Evolutionary conservation across 1,140 invertebrate species (phyloP), one percentile per base, ranked within the genome.

Genomic region (Nebria ingens): DNA sequence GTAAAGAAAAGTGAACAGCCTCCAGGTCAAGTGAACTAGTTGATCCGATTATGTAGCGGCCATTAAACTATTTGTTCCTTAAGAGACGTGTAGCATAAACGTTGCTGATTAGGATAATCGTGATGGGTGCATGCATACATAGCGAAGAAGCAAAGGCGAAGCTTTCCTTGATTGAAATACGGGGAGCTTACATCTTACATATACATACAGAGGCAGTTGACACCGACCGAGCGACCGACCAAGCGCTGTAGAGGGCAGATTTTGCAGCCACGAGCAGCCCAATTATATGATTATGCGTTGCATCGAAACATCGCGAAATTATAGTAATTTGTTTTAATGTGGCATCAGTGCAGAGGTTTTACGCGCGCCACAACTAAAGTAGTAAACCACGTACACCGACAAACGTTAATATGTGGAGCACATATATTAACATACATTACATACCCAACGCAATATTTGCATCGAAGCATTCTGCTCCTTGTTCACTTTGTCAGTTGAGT

Each of bases 401-500:
- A 64, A 64, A 64, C n/a, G 62, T 60, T 64, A 62, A 64, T 64
- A 64, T 64, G 62, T 64, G 58, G 62, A 64, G 62, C 62, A 64
- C 62, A 62, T 64, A 62, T 59, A 64, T 64, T 64, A 60, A 60
- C 62, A 64, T 64, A 64, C 58, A 64, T 64, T 64, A 64, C 58
- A 22, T 52, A 56, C 57, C 9, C n/a, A n/a, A n/a, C n/a, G n/a
- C n/a, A n/a, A n/a, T n/a, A n/a, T n/a, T n/a, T n/a, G n/a, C n/a
- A n/a, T n/a, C n/a, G n/a, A n/a, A n/a, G n/a, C n/a, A n/a, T n/a
- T n/a, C n/a, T n/a, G n/a, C n/a, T n/a, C n/a, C n/a, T n/a, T n/a
- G n/a, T n/a, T n/a, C n/a, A n/a, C n/a, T n/a, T n/a, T n/a, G n/a
- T n/a, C n/a, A n/a, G n/a, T n/a, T n/a, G n/a, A n/a, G n/a, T n/a